Evolutionary conservation across 2,797 vertebrate genomes (phyloP).

Genomic region (Bucorvus abyssinicus): DNA sequence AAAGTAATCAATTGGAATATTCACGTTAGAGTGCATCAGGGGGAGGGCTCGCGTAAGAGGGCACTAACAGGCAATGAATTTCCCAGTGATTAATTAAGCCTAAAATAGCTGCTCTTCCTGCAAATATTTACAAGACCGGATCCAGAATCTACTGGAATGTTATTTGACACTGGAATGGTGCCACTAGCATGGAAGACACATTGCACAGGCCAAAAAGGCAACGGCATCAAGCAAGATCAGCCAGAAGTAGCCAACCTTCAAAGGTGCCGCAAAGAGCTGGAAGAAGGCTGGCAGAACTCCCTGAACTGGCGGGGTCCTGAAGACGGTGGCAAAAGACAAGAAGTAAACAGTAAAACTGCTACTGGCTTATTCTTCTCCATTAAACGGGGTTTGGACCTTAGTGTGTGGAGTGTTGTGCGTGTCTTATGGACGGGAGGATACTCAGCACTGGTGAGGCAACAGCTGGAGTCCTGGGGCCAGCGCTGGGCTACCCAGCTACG

Average conservation of each 20-base stretch:
- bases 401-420: neutral
- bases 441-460: neutral
- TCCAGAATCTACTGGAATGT: conserved; percentile 7
- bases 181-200: neutral
- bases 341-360: neutral
- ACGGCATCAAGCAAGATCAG: neutral
- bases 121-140: conserved; percentile 16
- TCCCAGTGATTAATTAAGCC: neutral
- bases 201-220: neutral
- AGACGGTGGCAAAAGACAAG: neutral
- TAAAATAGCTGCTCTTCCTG: neutral
- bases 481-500: neutral
- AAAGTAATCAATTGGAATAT: neutral
- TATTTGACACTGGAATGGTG: neutral
- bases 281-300: conserved; percentile 51
- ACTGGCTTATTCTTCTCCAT: neutral
- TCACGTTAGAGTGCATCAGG: neutral
- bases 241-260: conserved; percentile 36
- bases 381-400: neutral
- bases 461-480: neutral
- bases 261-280: neutral
- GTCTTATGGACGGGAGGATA: neutral
- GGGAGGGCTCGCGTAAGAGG: neutral
- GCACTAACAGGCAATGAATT: neutral
- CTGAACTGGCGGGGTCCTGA: neutral